Evolutionary conservation across 2,113 vertebrate species (phyloP).

Genomic region (Gallinago media): DNA sequence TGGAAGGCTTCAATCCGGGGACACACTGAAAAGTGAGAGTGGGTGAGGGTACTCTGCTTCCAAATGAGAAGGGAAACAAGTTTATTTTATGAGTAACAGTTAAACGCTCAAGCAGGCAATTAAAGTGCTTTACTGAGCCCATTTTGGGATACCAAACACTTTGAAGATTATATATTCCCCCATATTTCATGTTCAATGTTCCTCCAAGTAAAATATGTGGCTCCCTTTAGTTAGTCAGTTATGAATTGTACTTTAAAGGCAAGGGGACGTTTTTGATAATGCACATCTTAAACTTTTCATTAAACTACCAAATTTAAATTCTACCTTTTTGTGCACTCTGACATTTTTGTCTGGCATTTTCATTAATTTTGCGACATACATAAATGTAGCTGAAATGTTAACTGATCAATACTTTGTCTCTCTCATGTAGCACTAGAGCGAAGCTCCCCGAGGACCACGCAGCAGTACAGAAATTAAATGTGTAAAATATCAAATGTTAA

Average conservation of each 20-base stretch:
- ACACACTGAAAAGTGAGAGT: not conserved
- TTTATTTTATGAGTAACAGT: conserved; percentile 29
- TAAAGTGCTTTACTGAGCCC: conserved; percentile 35
- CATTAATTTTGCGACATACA: conserved; percentile 90
- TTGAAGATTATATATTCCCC: conserved; percentile 44
- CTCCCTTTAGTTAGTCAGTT: conserved; percentile 68
- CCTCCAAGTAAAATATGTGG: conserved; percentile 75
- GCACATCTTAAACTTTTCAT: conserved; percentile 83
- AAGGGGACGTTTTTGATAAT: conserved; percentile 79
- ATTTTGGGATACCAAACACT: conserved; percentile 64
- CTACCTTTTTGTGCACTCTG: conserved; percentile 88
- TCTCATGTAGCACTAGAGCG: conserved; percentile 82
- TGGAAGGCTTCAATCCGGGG: not conserved
- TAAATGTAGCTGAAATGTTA: conserved; percentile 93
- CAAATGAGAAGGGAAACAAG: conserved; percentile 31
- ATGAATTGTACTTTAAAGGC: conserved; percentile 73
- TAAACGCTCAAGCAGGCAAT: conserved; percentile 16
- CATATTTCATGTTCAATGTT: conserved; percentile 72
- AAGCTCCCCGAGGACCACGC: conserved; percentile 79
- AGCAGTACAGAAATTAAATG: conserved; percentile 90
- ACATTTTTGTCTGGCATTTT: conserved; percentile 93
- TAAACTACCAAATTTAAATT: conserved; percentile 85
- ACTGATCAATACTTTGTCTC: conserved; percentile 96
- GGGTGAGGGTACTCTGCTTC: not conserved
- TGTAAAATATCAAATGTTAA: conserved; percentile 96